phyloP scores from a whole-genome alignment of 1,140 invertebrate species.

The Riptortus pedestris region DNA sequence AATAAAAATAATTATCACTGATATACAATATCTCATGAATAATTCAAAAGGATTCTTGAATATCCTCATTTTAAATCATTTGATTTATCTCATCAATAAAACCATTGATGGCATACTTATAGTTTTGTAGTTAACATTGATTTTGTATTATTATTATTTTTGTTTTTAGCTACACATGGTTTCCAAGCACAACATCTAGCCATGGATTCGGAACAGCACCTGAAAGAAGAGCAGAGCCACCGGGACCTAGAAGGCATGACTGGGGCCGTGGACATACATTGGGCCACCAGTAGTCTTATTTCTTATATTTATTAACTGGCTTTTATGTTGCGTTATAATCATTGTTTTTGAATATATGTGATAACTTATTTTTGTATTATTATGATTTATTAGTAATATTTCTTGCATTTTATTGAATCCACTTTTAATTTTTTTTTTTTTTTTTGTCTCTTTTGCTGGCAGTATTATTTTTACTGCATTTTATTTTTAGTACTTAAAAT shows the following conservation, averaged over 20 bases:
- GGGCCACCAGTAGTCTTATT: constrained; percentile 38
- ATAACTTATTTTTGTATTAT: too few relatives aligned
- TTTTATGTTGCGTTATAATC: too few relatives aligned
- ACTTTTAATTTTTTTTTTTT: too few relatives aligned
- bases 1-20: not conserved
- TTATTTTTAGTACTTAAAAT: too few relatives aligned
- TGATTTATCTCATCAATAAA: not conserved
- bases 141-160: constrained; percentile 13
- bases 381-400: too few relatives aligned
- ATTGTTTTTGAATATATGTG: too few relatives aligned
- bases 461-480: too few relatives aligned
- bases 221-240: constrained; percentile 18
- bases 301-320: too few relatives aligned
- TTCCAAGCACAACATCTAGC: constrained; percentile 54
- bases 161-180: constrained; percentile 50
- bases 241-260: constrained; percentile 45
- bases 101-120: not conserved
- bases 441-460: too few relatives aligned
- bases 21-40: not conserved
- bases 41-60: not conserved
- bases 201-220: constrained; percentile 55
- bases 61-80: not conserved
- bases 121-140: not conserved
- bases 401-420: too few relatives aligned
- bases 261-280: constrained; percentile 62